Conservation (phyloP, 2,113 vertebrate species). For the Thermophis baileyi region DNA sequence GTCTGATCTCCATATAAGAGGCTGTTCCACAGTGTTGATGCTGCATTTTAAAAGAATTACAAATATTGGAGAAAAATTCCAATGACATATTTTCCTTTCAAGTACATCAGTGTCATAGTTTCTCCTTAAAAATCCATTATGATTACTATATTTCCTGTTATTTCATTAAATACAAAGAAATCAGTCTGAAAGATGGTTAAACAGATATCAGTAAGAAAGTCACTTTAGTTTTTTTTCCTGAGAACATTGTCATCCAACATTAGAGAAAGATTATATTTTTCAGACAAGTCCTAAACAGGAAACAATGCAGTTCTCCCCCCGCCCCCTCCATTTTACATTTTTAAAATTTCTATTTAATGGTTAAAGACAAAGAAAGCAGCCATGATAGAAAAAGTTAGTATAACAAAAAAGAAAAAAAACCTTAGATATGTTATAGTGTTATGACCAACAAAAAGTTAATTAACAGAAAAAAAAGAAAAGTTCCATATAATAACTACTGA, state of each 20-base stretch:
- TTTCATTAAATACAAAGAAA: not conserved
- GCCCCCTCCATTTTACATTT: not conserved
- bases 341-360: not conserved
- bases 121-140: constrained; percentile 7
- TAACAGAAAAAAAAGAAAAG: not conserved
- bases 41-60: not conserved
- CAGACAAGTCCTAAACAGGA: not conserved
- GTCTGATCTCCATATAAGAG: not conserved
- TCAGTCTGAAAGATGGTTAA: not conserved
- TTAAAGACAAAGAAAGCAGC: not conserved
- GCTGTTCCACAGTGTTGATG: not conserved
- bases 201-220: not conserved
- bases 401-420: not conserved
- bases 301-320: not conserved
- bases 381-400: not conserved
- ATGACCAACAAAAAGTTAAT: not conserved
- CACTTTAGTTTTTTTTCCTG: not conserved
- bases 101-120: not conserved
- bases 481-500: not conserved
- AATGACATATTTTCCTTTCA: not conserved
- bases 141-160: not conserved
- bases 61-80: not conserved
- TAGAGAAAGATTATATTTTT: constrained; percentile 9
- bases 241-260: constrained; percentile 2
- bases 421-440: not conserved